Evolutionary conservation across 2,888 invertebrate genomes (phyloP).

Genomic region (Harpalus rufipes): DNA sequence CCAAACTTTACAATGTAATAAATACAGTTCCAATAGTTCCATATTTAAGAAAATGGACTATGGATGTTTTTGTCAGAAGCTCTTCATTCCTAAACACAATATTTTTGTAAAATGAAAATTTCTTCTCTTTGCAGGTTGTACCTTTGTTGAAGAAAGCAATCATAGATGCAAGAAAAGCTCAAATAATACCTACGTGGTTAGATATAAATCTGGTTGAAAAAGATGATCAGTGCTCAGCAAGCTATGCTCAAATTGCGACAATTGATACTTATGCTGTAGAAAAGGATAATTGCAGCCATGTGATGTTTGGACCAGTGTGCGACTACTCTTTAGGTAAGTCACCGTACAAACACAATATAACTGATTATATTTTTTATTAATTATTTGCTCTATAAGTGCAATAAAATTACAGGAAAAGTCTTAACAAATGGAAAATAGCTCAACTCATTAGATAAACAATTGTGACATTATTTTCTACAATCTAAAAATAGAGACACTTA

Average conservation of each 20-base stretch:
- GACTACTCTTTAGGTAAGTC: conserved; percentile 89
- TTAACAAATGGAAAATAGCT: background rate
- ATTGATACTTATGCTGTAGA: conserved; percentile 83
- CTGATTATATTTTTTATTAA: background rate
- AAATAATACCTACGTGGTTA: conserved; percentile 81
- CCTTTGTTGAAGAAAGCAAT: conserved; percentile 83
- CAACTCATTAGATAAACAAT: background rate
- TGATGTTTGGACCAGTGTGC: conserved; percentile 90
- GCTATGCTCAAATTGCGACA: conserved; percentile 85
- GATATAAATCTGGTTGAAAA: conserved; percentile 81
- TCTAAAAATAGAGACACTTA: background rate
- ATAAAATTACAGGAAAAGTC: background rate
- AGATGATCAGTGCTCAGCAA: conserved; percentile 87
- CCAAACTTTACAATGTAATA: no score
- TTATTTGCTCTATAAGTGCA: background rate
- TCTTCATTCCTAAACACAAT: no score
- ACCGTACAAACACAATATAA: background rate
- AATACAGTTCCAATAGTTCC: no score
- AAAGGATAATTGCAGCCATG: conserved; percentile 84
- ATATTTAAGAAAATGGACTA: no score
- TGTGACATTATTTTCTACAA: background rate
- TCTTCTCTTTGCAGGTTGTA: conserved; percentile 77
- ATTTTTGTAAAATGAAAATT: no score
- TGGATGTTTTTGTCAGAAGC: no score
- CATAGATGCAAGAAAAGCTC: conserved; percentile 77